Evolutionary conservation across 2,888 invertebrate species (phyloP).

Genomic region (Lepas anatifera): DNA sequence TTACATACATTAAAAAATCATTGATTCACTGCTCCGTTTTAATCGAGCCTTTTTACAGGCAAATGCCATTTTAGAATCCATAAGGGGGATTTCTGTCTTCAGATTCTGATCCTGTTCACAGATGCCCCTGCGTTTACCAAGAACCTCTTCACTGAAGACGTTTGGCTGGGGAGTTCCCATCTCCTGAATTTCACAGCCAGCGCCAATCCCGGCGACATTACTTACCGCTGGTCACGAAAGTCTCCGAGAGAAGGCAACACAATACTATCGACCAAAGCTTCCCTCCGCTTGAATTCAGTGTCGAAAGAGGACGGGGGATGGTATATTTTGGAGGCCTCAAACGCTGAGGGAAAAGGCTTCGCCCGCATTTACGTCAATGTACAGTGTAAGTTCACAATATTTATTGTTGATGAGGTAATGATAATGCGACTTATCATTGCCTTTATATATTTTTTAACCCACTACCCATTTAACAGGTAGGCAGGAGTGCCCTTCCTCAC

Average conservation of each 20-base stretch:
- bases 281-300: conserved; percentile 18
- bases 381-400: conserved; percentile 25
- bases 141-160: conserved; percentile 15
- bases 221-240: conserved; percentile 13
- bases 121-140: not conserved
- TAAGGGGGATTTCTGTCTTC: too few relatives aligned
- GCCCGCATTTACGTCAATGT: conserved; percentile 22
- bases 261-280: conserved; percentile 19
- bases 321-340: conserved; percentile 22
- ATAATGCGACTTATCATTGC: too few relatives aligned
- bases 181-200: conserved; percentile 23
- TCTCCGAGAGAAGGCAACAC: conserved; percentile 7
- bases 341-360: conserved; percentile 19
- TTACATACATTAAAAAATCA: too few relatives aligned
- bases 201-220: conserved; percentile 20
- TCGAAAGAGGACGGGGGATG: conserved; percentile 20
- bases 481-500: too few relatives aligned
- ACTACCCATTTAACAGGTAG: too few relatives aligned
- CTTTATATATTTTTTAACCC: too few relatives aligned
- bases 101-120: not conserved
- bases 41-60: too few relatives aligned
- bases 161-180: conserved; percentile 19
- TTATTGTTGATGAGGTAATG: too few relatives aligned
- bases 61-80: too few relatives aligned
- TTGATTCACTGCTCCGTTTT: too few relatives aligned